Evolutionary conservation across 2,888 invertebrate species (phyloP), one percentile per base, ranked within the genome.

Genomic region (Melangyna quadrimaculata): DNA sequence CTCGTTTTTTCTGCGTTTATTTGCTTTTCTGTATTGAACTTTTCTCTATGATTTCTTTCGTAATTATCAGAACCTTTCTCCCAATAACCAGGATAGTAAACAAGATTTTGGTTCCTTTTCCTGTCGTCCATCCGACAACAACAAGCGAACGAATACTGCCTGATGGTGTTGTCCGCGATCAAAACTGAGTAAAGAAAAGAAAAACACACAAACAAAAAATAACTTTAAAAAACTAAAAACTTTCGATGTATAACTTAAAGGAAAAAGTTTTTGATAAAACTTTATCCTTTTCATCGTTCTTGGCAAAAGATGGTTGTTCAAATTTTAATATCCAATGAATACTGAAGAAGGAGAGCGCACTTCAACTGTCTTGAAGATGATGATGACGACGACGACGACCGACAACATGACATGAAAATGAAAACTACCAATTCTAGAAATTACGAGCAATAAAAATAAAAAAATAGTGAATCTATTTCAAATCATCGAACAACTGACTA

Each of bases 241-340:
- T 82, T 78, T 75, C 24, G 19, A 71, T 32, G 48, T 72, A 55
- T 43, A 57, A 57, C 45, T 55, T 29, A 70, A 37, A 55, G 55
- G 70, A 22, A 43, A 51, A 82, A 82, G 67, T 82, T 82, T 61
- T 22, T 22, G 37, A 73, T 73, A 57, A 73, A 74, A 83, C 55
- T 78, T 73, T 63, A 67, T 63, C 78, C 61, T 72, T 81, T 61
- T 57, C 48, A 19, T 37, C 37, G 37, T 63, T 43, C 17, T 35
- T 32, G 45, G 17, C 6, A 35, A 19, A 43, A 29, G 75, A 75
- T 74, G 65, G 24, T 70, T 63, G 78, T 70, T 83, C 48, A 65
- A 83, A 83, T 74, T 78, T 78, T 83, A 63, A 83, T 83, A 83
- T 83, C 73, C 78, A 78, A 78, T 83, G 78, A 78, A 83, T 83